These are phyloP conservation scores for Solenodon paradoxus DNA, from an alignment of 2,113 vertebrate species.

Conservation along the genomic window DNA sequence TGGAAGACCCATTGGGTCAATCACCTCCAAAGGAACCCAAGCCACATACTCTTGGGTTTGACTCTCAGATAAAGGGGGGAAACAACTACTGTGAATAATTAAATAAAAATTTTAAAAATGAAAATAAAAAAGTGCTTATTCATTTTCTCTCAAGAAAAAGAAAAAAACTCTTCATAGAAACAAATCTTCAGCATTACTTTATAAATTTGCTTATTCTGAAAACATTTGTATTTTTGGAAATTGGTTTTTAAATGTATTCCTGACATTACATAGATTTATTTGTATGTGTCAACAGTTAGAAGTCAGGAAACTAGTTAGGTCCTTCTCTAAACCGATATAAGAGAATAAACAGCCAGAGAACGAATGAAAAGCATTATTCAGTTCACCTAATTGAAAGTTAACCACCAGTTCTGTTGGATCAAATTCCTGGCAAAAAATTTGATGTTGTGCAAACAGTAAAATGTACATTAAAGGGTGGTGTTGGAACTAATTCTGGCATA, in stretches of 20 bases:
- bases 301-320: background rate
- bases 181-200: background rate
- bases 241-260: background rate
- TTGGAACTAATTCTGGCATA: background rate
- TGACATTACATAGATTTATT: background rate
- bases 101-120: no score
- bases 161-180: background rate
- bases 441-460: background rate
- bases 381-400: background rate
- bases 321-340: background rate
- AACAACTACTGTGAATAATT: no score
- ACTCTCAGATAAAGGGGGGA: no score
- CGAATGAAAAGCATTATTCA: background rate
- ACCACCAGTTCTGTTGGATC: background rate
- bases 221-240: background rate
- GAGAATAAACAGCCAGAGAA: background rate
- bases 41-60: no score
- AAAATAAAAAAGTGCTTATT: no score
- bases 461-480: background rate
- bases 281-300: background rate
- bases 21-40: no score
- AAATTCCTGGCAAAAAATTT: background rate
- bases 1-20: no score
- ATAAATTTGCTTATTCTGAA: background rate
- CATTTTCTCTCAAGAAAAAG: no score